These are phyloP conservation scores for Tinamus guttatus DNA, from an alignment of 2,113 vertebrate genomes.

Conservation along the genomic window DNA sequence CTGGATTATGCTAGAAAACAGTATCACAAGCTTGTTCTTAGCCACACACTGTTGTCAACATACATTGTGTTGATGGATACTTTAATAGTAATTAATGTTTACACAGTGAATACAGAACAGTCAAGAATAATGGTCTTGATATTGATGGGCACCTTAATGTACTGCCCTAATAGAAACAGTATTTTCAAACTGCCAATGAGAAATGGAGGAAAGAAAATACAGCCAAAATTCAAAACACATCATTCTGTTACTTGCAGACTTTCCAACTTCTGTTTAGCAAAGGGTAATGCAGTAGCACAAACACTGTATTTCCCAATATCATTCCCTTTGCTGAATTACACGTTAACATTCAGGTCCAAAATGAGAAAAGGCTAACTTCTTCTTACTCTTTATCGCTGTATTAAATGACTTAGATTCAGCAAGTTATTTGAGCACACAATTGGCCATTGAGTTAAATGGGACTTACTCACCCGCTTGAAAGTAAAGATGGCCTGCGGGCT, in stretches of 20 bases:
- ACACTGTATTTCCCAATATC: background rate
- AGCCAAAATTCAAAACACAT: background rate
- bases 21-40: rapidly evolving
- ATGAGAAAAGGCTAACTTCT: conserved; percentile 3
- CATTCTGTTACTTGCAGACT: background rate
- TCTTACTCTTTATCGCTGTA: background rate
- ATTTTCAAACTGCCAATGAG: background rate
- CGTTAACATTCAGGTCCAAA: background rate
- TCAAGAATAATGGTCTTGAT: background rate
- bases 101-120: background rate
- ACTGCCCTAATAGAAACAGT: background rate
- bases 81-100: background rate
- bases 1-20: background rate
- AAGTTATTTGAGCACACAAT: conserved; percentile 9
- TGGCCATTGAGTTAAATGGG: conserved; percentile 47
- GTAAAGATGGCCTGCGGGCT: conserved; percentile 1
- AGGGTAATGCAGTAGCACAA: background rate
- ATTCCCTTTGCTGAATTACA: background rate
- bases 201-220: background rate
- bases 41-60: background rate
- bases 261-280: background rate
- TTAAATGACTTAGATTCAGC: conserved; percentile 24
- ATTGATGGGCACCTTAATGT: background rate
- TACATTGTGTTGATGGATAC: background rate
- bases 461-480: conserved; percentile 21